Conservation (phyloP, 2,113 vertebrate genomes). For the Litocranius walleri region DNA sequence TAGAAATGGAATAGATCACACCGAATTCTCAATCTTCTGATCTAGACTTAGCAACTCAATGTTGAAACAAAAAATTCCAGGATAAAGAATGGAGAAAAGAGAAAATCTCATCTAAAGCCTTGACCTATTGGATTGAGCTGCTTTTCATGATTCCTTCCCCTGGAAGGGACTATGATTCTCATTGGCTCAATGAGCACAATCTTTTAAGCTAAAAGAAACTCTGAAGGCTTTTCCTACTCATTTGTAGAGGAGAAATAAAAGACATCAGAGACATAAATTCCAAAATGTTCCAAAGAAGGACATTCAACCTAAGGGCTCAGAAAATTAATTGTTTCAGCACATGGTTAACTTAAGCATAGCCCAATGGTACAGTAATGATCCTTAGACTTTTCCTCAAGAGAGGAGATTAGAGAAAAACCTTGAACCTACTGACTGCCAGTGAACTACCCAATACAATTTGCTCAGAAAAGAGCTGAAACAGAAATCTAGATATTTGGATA, state of each 20-base stretch:
- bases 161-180: not conserved
- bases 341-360: not conserved
- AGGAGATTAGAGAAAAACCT: not conserved
- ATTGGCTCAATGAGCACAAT: not conserved
- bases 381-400: not conserved
- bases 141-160: not conserved
- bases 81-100: not conserved
- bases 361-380: not conserved
- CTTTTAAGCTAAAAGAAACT: not conserved
- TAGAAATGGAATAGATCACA: not conserved
- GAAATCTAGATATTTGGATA: not conserved
- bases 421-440: not conserved
- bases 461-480: not conserved
- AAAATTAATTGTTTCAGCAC: not conserved
- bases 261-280: not conserved
- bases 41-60: not conserved
- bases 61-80: not conserved
- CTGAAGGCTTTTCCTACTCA: not conserved
- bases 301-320: not conserved
- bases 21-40: not conserved
- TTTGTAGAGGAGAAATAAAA: not conserved
- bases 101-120: not conserved
- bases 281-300: not conserved
- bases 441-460: not conserved
- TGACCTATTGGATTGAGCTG: not conserved